Evolutionary conservation across 2,888 invertebrate genomes (phyloP), one percentile per base, ranked within the genome.

Genomic region (Agonopterix subpropinquella): DNA sequence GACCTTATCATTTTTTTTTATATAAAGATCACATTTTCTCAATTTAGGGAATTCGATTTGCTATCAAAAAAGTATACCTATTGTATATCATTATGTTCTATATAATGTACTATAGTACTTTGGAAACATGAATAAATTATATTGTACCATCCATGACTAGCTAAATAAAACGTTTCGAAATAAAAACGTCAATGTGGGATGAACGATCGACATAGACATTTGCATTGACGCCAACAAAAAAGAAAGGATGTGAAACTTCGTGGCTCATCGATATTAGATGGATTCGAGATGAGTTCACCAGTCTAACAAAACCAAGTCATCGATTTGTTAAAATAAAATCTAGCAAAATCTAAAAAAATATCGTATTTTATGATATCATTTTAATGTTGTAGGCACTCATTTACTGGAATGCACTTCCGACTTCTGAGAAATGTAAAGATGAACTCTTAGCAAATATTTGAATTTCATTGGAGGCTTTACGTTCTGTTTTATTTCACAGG

Each of bases 181-280:
- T 55, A 51, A 47, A 64, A 62, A 11, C 15, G 46, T 48, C 44
- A 44, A 44, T 13, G 36, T 39, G 9, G 70, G 72, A 70, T 66
- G 73, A 69, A 52, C 56, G 70, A 65, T 65, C 65, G 60, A 61
- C 54, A 42, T 41, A 64, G 61, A 59, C 65, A 68, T 72, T 72
- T 62, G 67, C 70, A 73, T 75, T 73, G 28, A 70, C 65, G 62
- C 59, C 61, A 65, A 67, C 62, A 77, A 76, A 76, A 73, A 73
- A 69, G 56, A 55, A 51, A 53, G 67, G 63, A 65, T 59, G 53
- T 62, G 61, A 63, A 63, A 57, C 57, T 54, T 62, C 57, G 49
- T 52, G 49, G 52, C 51, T 48, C 53, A 45, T 61, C 47, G 47
- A 55, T 59, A 57, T 59, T 63, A 61, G 62, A 72, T 67, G 57